Percentiles rank a stretch among this genome's conserved stretches.
These are phyloP conservation scores for Zophobas atratus DNA, from an alignment of 1,140 invertebrate genomes.

Conservation along the genomic window DNA sequence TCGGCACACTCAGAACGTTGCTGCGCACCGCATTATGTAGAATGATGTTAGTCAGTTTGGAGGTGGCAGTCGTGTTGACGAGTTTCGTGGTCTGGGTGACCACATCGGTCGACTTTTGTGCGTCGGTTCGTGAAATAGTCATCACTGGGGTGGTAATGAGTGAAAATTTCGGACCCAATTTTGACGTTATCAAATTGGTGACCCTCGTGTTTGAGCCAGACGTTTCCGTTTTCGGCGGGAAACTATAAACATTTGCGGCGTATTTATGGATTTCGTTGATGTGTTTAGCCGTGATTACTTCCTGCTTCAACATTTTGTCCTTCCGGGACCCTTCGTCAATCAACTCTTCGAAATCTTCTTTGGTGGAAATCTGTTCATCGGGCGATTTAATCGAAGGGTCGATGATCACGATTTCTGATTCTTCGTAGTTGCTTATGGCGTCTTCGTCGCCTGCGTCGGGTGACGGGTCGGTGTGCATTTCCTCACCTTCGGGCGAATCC, in stretches of 20 bases:
- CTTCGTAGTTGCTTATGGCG: conserved; percentile 70
- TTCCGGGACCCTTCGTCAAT: conserved; percentile 73
- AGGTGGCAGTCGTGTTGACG: conserved; percentile 51
- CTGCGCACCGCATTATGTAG: conserved; percentile 59
- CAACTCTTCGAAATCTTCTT: conserved; percentile 75
- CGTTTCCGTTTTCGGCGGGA: conserved; percentile 54
- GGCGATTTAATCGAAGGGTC: conserved; percentile 74
- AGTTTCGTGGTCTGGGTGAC: conserved; percentile 55
- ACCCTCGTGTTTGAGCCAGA: conserved; percentile 24
- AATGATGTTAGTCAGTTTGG: conserved; percentile 62
- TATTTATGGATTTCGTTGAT: conserved; percentile 65
- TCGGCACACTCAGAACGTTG: conserved; percentile 63
- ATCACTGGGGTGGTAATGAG: conserved; percentile 56
- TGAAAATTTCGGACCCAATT: conserved; percentile 58
- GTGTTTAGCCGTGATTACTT: conserved; percentile 58
- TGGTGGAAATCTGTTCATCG: conserved; percentile 75
- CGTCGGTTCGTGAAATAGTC: conserved; percentile 48
- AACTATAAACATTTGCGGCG: conserved; percentile 58
- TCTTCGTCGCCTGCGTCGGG: conserved; percentile 68
- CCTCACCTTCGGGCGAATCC: conserved; percentile 72
- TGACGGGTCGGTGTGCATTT: conserved; percentile 68
- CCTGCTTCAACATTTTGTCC: conserved; percentile 67
- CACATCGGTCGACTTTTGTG: conserved; percentile 47
- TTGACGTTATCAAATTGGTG: conserved; percentile 49
- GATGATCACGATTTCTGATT: conserved; percentile 76